Percentiles rank a stretch among this genome's conserved stretches.
These are phyloP conservation scores for Hippocampus mohnikei DNA, from an alignment of 2,113 vertebrate species.

Conservation along the genomic window DNA sequence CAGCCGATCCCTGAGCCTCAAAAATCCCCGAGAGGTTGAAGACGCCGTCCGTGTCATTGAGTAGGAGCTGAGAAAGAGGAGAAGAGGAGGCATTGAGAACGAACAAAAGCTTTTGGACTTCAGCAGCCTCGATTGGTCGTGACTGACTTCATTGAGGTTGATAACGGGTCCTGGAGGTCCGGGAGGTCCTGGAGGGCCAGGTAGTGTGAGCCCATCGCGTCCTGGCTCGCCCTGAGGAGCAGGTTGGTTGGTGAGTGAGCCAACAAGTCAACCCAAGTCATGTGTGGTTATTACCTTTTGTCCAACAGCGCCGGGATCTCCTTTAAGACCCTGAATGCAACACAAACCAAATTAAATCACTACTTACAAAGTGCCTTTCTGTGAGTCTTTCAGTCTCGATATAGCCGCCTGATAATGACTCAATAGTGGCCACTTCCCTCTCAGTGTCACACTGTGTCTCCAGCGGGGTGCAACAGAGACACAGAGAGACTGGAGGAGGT, in stretches of 20 bases:
- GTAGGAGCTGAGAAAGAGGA: constrained; percentile 70
- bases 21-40: constrained; percentile 80
- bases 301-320: constrained; percentile 81
- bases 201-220: constrained; percentile 69
- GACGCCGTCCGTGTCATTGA: constrained; percentile 79
- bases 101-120: background rate
- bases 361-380: no score
- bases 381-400: no score
- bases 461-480: no score
- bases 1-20: constrained; percentile 47
- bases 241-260: background rate
- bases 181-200: constrained; percentile 84
- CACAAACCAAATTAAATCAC: background rate
- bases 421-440: no score
- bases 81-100: background rate
- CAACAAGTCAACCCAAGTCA: background rate
- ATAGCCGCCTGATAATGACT: no score
- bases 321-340: constrained; percentile 77
- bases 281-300: constrained; percentile 73
- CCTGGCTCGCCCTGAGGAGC: constrained; percentile 83
- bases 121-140: background rate
- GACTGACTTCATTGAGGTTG: constrained; percentile 79
- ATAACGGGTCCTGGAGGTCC: constrained; percentile 80
- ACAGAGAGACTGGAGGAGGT: no score
- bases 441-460: no score